Evolutionary conservation across 2,888 invertebrate genomes (phyloP), one percentile per base, ranked within the genome.

Genomic region (Tetrapedia diversipes): DNA sequence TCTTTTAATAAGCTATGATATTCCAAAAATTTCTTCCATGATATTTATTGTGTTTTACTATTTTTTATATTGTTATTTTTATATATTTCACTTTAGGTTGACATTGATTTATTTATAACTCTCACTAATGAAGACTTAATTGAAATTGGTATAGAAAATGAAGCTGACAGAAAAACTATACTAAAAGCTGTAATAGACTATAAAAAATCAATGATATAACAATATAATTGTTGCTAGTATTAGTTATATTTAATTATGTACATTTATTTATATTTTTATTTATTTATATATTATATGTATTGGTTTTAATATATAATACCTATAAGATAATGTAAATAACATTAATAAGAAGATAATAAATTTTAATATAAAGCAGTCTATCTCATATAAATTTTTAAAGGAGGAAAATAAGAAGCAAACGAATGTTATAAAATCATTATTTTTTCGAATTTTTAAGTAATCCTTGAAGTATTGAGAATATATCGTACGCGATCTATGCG

Each of bases 91-190:
- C 79, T 69, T 32, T 41, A 91, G 91, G 86, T 91, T 54, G 91
- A 91, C 61, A 53, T 88, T 59, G 89, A 89, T n/a, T 70, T 91
- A 22, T 91, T 91, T 85, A 71, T 88, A 59, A 88, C 85, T 22
- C 85, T 91, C 14, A 87, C 70, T 65, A 86, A 90, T 63, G 68
- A 83, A 19, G 91, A 91, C 72, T 83, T 91, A 51, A 79, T 81
- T 39, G 91, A 91, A 59, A 90, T 91, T 77, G 91, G 91, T 65
- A 86, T 91, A 49, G 59, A 81, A 51, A 78, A 78, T 43, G 82
- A 89, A 61, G 56, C 60, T 1, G 91, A 91, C 54, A 88, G 91
- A 67, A 61, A 69, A 69, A 65, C 78, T 49, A 59, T 90, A 64
- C 65, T 89, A 43, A 68, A 82, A 43, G 84, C 84, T 34, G 86